Evolutionary conservation across 1,140 invertebrate genomes (phyloP), one percentile per base, ranked within the genome.

Genomic region (Zophobas atratus): DNA sequence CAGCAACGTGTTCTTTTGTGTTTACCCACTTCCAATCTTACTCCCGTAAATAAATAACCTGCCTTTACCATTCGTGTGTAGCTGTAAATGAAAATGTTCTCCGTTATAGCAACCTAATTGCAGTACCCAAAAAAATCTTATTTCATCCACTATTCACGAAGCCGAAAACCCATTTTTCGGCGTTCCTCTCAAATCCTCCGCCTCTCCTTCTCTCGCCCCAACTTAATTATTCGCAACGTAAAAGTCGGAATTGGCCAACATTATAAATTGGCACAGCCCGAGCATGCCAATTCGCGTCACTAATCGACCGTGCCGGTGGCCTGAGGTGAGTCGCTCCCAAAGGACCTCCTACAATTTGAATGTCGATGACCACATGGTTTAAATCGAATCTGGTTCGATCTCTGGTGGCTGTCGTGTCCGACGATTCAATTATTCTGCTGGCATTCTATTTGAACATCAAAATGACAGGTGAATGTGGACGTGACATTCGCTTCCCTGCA

Each of bases 361-460:
- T 79, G 77, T 72, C 73, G 73, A 71, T 79, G 74, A 76, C 77
- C 77, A 78, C 71, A 56, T 70, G 77, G 72, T 78, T 76, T 79
- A 79, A 79, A 79, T 79, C 77, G 77, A 79, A 79, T 79, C 77
- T 70, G 55, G 53, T 76, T 72, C 73, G 77, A 79, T 76, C 77
- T 79, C 77, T 79, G 70, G 74, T 57, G 77, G 49, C 71, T 71
- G 51, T 75, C 74, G 70, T 73, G 74, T 76, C 74, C 51, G 72
- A 49, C 73, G 70, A 79, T 79, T 79, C 77, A 79, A 79, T 79
- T 79, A 79, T 72, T 71, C 38, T 35, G 48, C 70, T 75, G 60
- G 43, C 73, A 75, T 75, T 75, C 73, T 57, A 75, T 75, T 75
- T 75, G 73, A 75, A 43, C 73, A 63, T 57, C 53, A 57, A 63